Conservation (phyloP, 2,797 vertebrate genomes). For the Onychomys torridus region DNA sequence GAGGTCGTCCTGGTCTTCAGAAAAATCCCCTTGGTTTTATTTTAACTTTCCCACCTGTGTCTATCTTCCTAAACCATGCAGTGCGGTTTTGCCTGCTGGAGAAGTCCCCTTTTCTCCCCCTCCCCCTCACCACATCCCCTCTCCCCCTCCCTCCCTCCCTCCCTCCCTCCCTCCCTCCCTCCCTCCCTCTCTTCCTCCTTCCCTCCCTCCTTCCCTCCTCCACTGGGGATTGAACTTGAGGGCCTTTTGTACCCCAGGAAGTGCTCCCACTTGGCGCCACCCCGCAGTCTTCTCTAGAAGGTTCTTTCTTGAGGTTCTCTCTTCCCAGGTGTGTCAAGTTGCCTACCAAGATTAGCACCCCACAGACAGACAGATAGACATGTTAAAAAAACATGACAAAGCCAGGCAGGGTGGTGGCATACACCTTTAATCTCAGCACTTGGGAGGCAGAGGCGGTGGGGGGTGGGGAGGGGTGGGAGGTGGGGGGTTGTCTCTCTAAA, state of each 20-base stretch:
- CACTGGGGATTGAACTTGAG: neutral
- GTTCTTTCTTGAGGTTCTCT: neutral
- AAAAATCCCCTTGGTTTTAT: neutral
- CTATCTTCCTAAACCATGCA: neutral
- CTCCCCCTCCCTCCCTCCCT: neutral
- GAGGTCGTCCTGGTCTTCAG: neutral
- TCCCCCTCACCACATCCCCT: fast-evolving
- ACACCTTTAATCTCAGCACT: too few relatives aligned
- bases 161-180: fast-evolving
- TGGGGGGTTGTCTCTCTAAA: too few relatives aligned
- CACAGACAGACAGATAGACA: neutral
- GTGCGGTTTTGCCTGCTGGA: neutral
- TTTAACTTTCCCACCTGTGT: neutral
- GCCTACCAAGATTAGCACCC: neutral
- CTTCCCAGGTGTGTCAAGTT: neutral
- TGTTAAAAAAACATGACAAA: neutral
- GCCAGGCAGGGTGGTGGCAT: neutral
- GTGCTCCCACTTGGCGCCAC: neutral
- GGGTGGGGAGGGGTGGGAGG: too few relatives aligned
- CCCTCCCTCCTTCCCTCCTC: fast-evolving
- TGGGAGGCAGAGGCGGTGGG: neutral
- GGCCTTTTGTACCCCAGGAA: neutral
- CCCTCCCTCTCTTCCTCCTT: neutral
- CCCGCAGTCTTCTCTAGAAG: neutral
- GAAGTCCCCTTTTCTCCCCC: neutral